A percentile compares a stretch with the other conserved stretches of the same genome.
Evolutionary conservation across 2,888 invertebrate species (phyloP).

Genomic region (Neocrepidodera transversa): DNA sequence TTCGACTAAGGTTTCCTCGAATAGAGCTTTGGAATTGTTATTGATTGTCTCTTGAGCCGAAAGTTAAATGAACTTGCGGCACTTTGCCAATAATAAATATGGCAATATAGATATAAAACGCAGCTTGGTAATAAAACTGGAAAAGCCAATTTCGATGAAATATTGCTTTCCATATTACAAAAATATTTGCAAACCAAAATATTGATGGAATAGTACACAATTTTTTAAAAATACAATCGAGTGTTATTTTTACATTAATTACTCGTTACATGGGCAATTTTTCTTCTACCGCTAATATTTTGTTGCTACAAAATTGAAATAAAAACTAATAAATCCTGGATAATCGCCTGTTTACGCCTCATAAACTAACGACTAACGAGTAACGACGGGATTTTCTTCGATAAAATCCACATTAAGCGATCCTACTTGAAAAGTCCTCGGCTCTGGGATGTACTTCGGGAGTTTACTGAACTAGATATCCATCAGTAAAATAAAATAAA

Average conservation of each 20-base stretch:
- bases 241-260: too few relatives aligned
- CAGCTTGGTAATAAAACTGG: background rate
- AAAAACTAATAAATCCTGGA: slow-evolving; percentile 32
- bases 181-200: too few relatives aligned
- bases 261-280: too few relatives aligned
- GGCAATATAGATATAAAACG: background rate
- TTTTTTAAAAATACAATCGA: too few relatives aligned
- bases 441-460: slow-evolving; percentile 23
- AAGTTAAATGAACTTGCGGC: background rate
- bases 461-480: slow-evolving; percentile 14
- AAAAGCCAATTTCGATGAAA: background rate
- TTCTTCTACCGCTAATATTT: too few relatives aligned
- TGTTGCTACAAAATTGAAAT: slow-evolving; percentile 30
- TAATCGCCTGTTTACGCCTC: slow-evolving; percentile 37
- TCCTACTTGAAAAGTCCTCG: slow-evolving; percentile 22
- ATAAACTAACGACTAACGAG: slow-evolving; percentile 27
- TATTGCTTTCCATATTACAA: background rate
- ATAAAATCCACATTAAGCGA: slow-evolving; percentile 31
- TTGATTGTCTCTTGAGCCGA: background rate
- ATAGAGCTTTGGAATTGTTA: background rate
- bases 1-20: background rate
- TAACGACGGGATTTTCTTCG: slow-evolving; percentile 30
- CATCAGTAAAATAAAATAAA: background rate
- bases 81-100: background rate
- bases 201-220: too few relatives aligned